Conservation (phyloP, 2,888 invertebrate genomes). For the Lysandra coridon region DNA sequence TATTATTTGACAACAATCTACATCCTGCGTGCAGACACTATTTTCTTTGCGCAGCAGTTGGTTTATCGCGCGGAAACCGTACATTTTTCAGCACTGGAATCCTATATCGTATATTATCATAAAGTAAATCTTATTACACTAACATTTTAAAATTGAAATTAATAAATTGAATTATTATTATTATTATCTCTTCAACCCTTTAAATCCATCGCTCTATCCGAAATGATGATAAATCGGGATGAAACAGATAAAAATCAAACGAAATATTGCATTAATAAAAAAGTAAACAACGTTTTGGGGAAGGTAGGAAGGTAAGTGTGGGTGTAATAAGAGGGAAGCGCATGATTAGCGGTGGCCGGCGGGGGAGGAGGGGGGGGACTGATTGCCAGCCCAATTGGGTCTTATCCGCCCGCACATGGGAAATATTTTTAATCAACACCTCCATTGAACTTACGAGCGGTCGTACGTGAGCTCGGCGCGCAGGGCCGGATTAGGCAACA, state of each 20-base stretch:
- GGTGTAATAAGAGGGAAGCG: slow-evolving; percentile 53
- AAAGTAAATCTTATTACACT: too few species aligned
- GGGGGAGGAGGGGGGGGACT: slow-evolving; percentile 60
- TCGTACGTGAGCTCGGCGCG: slow-evolving; percentile 73
- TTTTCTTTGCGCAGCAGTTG: too few species aligned
- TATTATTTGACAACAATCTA: slow-evolving; percentile 1
- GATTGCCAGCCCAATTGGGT: slow-evolving; percentile 81
- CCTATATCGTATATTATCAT: too few species aligned
- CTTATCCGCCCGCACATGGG: slow-evolving; percentile 81
- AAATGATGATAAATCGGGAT: background rate
- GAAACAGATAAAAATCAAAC: slow-evolving; percentile 14
- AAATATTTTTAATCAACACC: slow-evolving; percentile 82
- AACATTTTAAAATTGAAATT: background rate
- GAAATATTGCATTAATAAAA: slow-evolving; percentile 31
- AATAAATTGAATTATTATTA: too few species aligned
- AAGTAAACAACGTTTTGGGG: slow-evolving; percentile 34
- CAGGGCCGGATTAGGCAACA: slow-evolving; percentile 60
- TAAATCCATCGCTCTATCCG: background rate
- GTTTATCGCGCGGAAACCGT: too few species aligned
- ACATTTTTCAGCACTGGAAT: background rate
- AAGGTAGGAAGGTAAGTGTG: slow-evolving; percentile 36
- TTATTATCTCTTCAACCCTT: background rate
- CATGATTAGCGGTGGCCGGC: slow-evolving; percentile 71
- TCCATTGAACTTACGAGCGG: slow-evolving; percentile 82
- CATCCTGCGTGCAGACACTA: too few species aligned